Evolutionary conservation across 1,140 invertebrate genomes (phyloP), one percentile per base, ranked within the genome.

Genomic region (Euschistus heros): DNA sequence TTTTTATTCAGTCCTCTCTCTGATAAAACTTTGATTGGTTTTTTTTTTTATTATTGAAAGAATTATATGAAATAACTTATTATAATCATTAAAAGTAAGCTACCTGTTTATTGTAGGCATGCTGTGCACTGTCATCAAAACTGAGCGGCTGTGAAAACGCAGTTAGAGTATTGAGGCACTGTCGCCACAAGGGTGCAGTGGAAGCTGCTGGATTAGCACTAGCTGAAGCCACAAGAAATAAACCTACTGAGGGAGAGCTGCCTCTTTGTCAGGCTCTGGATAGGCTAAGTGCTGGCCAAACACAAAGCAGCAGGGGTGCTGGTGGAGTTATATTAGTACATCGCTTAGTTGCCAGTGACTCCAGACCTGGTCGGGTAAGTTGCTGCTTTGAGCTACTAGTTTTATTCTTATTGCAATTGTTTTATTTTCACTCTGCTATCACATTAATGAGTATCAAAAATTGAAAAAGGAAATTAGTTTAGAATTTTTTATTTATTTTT

Each of bases 101-200:
- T 7, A 30, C 27, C 59, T 52, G 65, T 66, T 7, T 54, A n/a
- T 61, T 65, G 22, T 14, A 84, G 82, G 75, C 77, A 18, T 77
- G 76, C 24, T 82, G 80, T 71, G 78, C 81, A 66, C 69, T 84
- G 59, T 78, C 17, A 75, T 52, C 26, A 68, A 78, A 62, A 76
- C 75, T 30, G 72, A 79, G 30, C 59, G 81, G 14, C 72, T 83
- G 46, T 6, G 47, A 50, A 50, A 50, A 50, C 20, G 77, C 89
- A 26, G 80, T 84, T 37, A 77, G 80, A 63, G 82, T 89, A 57
- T 74, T 90, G 59, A 82, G 82, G 50, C 84, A 81, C 26, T 90
- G 86, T 70, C 78, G 88, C 13, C 88, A 90, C 71, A 89, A 91
- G 78, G 89, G 89, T 52, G 88, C 83, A 26, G 88, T 91, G 63